Evolutionary conservation across 2,113 vertebrate genomes (phyloP).

Genomic region (Microtus richardsoni): DNA sequence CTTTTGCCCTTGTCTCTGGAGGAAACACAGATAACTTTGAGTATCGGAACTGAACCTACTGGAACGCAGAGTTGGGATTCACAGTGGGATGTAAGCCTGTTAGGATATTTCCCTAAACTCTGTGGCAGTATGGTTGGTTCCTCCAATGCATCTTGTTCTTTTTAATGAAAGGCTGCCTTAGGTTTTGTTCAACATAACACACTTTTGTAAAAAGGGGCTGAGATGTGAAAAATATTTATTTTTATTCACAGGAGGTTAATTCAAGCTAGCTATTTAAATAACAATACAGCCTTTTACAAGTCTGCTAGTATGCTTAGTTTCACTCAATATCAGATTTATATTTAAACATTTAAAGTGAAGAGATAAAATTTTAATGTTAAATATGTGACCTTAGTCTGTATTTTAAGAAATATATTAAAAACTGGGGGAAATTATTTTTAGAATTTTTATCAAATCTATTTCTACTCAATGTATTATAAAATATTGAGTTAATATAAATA

Average conservation of each 20-base stretch:
- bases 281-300: neutral
- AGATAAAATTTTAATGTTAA: constrained; percentile 42
- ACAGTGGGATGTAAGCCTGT: neutral
- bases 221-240: constrained; percentile 36
- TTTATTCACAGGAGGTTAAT: constrained; percentile 17
- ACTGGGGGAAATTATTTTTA: neutral
- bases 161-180: neutral
- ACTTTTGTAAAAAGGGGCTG: neutral
- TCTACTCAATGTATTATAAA: constrained; percentile 36
- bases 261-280: constrained; percentile 31
- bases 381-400: neutral
- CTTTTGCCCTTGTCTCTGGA: constrained; percentile 36
- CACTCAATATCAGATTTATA: constrained; percentile 22
- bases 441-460: constrained; percentile 34
- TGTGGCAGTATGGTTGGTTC: neutral
- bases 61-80: neutral
- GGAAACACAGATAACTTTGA: constrained; percentile 8
- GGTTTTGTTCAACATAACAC: neutral
- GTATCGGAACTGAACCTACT: neutral
- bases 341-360: neutral
- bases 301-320: constrained; percentile 17
- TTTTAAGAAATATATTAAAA: neutral
- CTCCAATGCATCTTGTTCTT: neutral
- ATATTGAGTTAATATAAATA: constrained; percentile 11
- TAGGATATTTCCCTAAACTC: neutral